A percentile compares a stretch with the other conserved stretches of the same genome.
phyloP scores from a whole-genome alignment of 92 coral and sea anemone species.

The Pocillopora grandis region DNA sequence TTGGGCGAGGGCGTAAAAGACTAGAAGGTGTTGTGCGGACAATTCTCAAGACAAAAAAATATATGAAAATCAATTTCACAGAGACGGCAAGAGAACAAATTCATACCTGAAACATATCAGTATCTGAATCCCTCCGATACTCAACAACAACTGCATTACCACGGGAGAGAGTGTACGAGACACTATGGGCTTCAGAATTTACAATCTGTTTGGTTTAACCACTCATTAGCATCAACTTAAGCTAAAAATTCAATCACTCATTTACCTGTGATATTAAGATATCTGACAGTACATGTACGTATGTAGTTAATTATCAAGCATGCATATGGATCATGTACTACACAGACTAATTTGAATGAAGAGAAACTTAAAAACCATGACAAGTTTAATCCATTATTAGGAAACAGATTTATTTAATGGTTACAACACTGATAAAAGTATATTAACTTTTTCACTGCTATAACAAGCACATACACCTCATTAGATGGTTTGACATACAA shows the following conservation, averaged over 20 bases:
- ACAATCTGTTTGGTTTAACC: conserved; percentile 59
- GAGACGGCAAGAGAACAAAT: not conserved
- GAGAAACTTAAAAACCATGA: too few relatives aligned
- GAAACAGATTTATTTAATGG: too few relatives aligned
- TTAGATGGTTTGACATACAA: too few relatives aligned
- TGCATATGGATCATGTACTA: too few relatives aligned
- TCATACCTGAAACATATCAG: conserved; percentile 96
- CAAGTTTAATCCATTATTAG: too few relatives aligned
- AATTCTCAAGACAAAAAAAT: not conserved
- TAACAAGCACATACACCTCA: too few relatives aligned
- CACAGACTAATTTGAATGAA: too few relatives aligned
- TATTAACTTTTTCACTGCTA: too few relatives aligned
- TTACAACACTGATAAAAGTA: too few relatives aligned
- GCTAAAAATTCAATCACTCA: not conserved
- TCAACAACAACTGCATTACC: conserved; percentile 89
- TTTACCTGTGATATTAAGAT: not conserved
- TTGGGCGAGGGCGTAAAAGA: too few relatives aligned
- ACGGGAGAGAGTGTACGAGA: conserved; percentile 84
- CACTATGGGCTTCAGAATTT: conserved; percentile 85
- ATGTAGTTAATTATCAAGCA: too few relatives aligned
- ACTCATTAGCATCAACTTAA: not conserved
- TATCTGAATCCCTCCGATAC: conserved; percentile 68
- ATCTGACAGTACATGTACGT: not conserved
- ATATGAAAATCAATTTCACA: not conserved
- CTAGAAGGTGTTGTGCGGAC: too few relatives aligned